Conservation (phyloP, 1,140 invertebrate genomes). For the Bombus consobrinus region DNA sequence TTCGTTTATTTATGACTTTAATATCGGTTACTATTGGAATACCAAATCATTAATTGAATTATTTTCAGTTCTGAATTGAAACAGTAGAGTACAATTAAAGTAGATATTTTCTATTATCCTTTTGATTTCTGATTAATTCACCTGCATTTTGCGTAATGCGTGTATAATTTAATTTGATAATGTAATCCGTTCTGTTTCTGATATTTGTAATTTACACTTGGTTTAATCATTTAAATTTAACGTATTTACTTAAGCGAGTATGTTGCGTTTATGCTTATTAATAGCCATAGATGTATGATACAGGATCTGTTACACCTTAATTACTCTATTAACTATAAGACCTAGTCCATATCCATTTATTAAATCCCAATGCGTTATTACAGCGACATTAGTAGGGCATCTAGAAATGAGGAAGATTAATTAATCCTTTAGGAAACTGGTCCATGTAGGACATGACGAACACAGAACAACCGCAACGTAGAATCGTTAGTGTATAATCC, state of each 20-base stretch:
- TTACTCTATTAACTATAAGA: background rate
- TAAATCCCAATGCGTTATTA: background rate
- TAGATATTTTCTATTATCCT: background rate
- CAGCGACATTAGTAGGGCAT: background rate
- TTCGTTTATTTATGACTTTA: background rate
- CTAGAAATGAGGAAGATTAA: constrained; percentile 17
- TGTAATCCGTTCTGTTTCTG: no score
- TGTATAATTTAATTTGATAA: background rate
- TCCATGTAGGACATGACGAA: constrained; percentile 13
- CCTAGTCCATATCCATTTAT: background rate
- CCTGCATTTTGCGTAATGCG: background rate
- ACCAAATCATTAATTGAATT: constrained; percentile 16
- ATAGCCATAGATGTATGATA: background rate
- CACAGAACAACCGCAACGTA: constrained; percentile 17
- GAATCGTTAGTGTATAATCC: constrained; percentile 62
- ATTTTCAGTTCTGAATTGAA: background rate
- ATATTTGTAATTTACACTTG: background rate
- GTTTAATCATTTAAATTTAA: background rate
- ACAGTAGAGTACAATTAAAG: background rate
- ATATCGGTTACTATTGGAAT: background rate
- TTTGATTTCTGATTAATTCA: background rate
- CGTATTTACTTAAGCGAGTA: background rate
- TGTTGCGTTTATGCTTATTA: background rate
- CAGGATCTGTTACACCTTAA: background rate
- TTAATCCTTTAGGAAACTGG: constrained; percentile 54